Base-by-base conservation (phyloP, 2,888 invertebrate genomes). In the Choristoneura rosaceana region DNA sequence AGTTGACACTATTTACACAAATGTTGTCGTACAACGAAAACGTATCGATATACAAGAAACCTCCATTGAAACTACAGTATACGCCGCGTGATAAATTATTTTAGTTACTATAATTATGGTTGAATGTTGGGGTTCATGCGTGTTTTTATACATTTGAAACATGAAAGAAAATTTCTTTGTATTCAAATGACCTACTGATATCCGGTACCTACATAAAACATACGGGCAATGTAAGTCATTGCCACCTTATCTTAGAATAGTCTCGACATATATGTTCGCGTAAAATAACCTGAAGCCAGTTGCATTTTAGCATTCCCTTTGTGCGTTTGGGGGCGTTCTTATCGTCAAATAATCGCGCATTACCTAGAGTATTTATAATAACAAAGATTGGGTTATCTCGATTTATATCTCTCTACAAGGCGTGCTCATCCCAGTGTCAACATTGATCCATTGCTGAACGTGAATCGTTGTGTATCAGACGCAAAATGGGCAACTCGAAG, bases 401-500 rank as follows among this genome's bases (percentile, higher is more conserved):
- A 65, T 59, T 70, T 61, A 74, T 78, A 75, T 71, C 78, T 71
- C 77, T 79, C 83, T 82, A 83, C 67, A 66, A 75, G 50, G 71
- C 61, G 67, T 75, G 81, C 77, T 80, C 73, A 77, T 77, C 74
- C 70, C 64, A 43, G 33, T 69, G 64, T 73, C 64, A 69, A 73
- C 63, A 59, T 64, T 73, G 58, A 69, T 73, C 64, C 69, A 73
- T 64, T 64, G 59, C 15, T 58, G 77, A 66, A 76, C 78, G 80
- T 73, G 75, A 77, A 70, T 68, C 75, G 68, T 61, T 45, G 66
- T 55, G 68, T 47, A 67, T 10, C 64, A 63, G 79, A 82, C 81
- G 77, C 80, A 87, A 87, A 79, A 94, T 94, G 93, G 93, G 93
- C 1, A 94, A 93, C 77, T 84, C 87, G 10, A 93, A 88, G 80